phyloP scores from a whole-genome alignment of 2,113 vertebrate genomes.

The Oxyruncus cristatus region DNA sequence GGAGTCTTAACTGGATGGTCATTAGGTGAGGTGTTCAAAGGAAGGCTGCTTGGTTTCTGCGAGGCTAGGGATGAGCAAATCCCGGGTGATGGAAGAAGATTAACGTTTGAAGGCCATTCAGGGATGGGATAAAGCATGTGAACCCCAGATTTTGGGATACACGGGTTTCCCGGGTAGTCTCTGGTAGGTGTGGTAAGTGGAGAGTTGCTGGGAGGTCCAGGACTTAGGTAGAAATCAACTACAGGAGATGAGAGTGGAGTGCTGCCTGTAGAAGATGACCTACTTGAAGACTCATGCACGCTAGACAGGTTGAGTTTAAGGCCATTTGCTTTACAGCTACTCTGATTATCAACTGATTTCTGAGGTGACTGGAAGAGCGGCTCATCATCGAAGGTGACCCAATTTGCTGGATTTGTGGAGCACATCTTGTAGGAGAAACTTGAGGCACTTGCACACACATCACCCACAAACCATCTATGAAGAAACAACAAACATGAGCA shows the following conservation, averaged over 20 bases:
- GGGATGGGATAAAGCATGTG: conserved; percentile 75
- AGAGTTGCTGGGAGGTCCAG: conserved; percentile 86
- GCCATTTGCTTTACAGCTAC: conserved; percentile 85
- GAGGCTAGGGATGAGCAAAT: conserved; percentile 22
- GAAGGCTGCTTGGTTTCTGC: neutral
- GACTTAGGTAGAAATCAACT: conserved; percentile 81
- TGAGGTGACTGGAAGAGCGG: conserved; percentile 78
- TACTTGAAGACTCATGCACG: conserved; percentile 77
- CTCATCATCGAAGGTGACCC: conserved; percentile 97
- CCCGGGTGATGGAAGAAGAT: conserved; percentile 38
- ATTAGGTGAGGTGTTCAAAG: neutral
- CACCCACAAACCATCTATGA: conserved; percentile 36
- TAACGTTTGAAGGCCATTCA: conserved; percentile 59
- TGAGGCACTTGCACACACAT: neutral
- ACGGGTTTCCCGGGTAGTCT: conserved; percentile 73
- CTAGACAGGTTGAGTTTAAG: conserved; percentile 84
- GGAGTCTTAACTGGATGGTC: neutral
- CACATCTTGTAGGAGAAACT: conserved; percentile 77
- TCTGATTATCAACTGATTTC: conserved; percentile 72
- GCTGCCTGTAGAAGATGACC: conserved; percentile 71
- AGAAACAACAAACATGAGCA: neutral
- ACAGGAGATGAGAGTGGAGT: conserved; percentile 85
- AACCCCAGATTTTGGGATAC: conserved; percentile 71
- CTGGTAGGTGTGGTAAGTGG: conserved; percentile 88
- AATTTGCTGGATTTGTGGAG: conserved; percentile 89